Percentiles rank a stretch among this genome's conserved stretches.
These are phyloP conservation scores for Spialia ferax DNA, from an alignment of 2,888 invertebrate genomes.

Conservation along the genomic window DNA sequence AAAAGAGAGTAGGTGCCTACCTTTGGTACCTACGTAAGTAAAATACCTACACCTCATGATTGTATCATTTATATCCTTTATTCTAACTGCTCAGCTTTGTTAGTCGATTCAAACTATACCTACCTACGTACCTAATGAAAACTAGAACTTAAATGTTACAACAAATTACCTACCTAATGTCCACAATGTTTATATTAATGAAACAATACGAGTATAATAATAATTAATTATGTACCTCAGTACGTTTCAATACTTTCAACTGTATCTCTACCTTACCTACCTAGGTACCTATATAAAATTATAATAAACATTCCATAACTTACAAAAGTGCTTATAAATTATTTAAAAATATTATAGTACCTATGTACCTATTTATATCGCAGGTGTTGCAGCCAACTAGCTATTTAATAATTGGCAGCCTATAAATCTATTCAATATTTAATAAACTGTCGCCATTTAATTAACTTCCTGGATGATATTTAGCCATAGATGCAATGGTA, in stretches of 20 bases:
- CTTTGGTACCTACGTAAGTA: not conserved
- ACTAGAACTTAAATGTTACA: slow-evolving; percentile 5
- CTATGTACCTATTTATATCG: too few species aligned
- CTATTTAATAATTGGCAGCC: too few species aligned
- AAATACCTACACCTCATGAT: not conserved
- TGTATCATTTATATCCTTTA: not conserved
- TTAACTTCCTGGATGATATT: too few species aligned
- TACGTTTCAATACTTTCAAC: too few species aligned
- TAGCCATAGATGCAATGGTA: too few species aligned
- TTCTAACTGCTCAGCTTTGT: slow-evolving; percentile 11
- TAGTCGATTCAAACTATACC: slow-evolving; percentile 15
- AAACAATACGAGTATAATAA: too few species aligned
- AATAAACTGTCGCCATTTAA: too few species aligned
- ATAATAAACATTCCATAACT: slow-evolving; percentile 31
- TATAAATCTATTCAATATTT: too few species aligned
- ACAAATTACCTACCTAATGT: not conserved
- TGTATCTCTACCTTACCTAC: too few species aligned
- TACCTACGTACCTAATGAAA: too few species aligned
- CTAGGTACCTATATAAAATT: slow-evolving; percentile 18
- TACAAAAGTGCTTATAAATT: slow-evolving; percentile 20
- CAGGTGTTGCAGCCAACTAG: too few species aligned
- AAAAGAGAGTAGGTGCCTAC: not conserved
- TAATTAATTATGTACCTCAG: too few species aligned
- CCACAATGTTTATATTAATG: not conserved
- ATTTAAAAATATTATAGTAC: slow-evolving; percentile 23